Base-by-base conservation (phyloP, 2,888 invertebrate species). In the Lithosia quadra region DNA sequence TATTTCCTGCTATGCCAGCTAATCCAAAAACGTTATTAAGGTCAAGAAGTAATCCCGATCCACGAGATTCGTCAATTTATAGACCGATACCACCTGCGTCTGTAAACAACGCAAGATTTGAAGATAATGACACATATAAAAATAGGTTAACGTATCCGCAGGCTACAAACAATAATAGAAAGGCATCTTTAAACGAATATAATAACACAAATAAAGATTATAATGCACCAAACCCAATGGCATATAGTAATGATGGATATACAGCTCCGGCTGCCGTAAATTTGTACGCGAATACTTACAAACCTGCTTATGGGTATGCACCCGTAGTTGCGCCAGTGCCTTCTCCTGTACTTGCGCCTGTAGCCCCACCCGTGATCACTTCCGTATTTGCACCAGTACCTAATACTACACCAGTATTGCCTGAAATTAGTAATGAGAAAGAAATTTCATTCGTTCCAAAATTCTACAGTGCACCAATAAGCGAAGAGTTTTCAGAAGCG, bases 1-100 rank as follows among this genome's bases (percentile, higher is more conserved):
- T 95, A 43, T 95, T 95, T 69, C 95, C 95, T n/a, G 95, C 96
- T 75, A 96, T 97, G 71, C 97, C 97, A 53, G 93, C 96, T 1
- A 97, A 97, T 87, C 97, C 97, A n/a, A 97, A 95, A 82, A 90
- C 92, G 39, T 88, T 95, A 67, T 78, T 95, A 24, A 86, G 93
- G 78, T 91, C 92, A 22, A 89, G 95, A 74, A 94, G 92, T 82
- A 89, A 88, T 69, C 91, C 94, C 8, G 88, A 88, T 53, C 81
- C 88, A 5, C 88, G 84, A 73, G 90, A 90, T 28, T 77, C 82
- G 22, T 80, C 83, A 22, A 71, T 78, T 53, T 81, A 82, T 63
- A 84, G 80, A 72, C 75, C 77, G 39, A 73, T 76, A 53, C 77
- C 79, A 49, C 78, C 79, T 15, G 69, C 86, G 68, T 82, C 84